Conservation (phyloP, 2,888 invertebrate species). For the Zygothrica quintamaculata region DNA sequence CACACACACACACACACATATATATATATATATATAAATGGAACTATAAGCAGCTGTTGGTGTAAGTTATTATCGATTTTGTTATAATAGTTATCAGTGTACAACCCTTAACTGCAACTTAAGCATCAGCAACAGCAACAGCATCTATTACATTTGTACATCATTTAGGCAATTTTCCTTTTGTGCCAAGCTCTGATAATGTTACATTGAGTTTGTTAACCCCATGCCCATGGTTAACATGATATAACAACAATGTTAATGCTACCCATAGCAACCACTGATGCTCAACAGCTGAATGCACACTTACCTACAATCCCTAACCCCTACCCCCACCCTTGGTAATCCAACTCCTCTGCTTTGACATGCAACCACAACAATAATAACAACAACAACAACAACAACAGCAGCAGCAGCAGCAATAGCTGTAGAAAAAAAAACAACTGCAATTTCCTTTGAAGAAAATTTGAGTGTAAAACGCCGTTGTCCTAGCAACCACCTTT, state of each 20-base stretch:
- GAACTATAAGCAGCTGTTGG: not conserved
- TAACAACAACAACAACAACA: constrained; percentile 24
- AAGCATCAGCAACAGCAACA: too few relatives aligned
- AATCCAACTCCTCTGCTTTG: constrained; percentile 40
- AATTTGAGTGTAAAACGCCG: constrained; percentile 51
- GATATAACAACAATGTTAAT: constrained; percentile 34
- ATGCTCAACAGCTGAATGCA: constrained; percentile 61
- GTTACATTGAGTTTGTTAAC: constrained; percentile 61
- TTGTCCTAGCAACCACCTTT: constrained; percentile 62
- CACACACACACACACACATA: too few relatives aligned
- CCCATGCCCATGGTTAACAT: constrained; percentile 13
- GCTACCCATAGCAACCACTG: constrained; percentile 44
- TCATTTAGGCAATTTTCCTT: constrained; percentile 13
- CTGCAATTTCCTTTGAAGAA: constrained; percentile 63
- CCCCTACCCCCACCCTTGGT: not conserved
- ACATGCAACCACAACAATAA: constrained; percentile 57
- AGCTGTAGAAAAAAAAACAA: constrained; percentile 23
- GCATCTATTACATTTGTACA: constrained; percentile 17
- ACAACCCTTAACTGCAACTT: not conserved
- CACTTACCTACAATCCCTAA: constrained; percentile 24
- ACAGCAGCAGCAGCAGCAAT: not conserved
- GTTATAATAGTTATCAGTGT: not conserved
- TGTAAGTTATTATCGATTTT: constrained; percentile 55
- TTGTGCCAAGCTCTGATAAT: constrained; percentile 14
- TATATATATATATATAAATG: too few relatives aligned